Base-by-base conservation (phyloP, 2,797 vertebrate genomes). In the Vultur gryphus region DNA sequence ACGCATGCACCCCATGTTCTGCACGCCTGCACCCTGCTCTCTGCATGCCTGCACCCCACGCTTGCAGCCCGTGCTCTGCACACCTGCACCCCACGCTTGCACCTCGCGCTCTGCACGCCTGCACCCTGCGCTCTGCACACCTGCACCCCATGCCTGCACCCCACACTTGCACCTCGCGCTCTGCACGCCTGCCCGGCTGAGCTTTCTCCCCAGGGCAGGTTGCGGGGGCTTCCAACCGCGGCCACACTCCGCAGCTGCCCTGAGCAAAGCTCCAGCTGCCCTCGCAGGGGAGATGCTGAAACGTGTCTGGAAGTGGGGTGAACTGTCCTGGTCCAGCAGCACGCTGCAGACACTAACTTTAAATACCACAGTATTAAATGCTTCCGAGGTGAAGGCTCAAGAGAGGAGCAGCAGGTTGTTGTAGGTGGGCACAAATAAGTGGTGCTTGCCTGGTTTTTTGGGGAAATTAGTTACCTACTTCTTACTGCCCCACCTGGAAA, bases 31-130 rank as follows among this genome's bases (percentile, higher is more conserved):
- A 31, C 3, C 5, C 61, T 10, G 7, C 1, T 6, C 37, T 21
- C 31, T 57, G 51, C 17, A 11, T 3, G 3, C n/a, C 9, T 8
- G 35, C 62, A 31, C 3, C 5, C 61, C 19, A 10, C 0, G 2
- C 37, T 20, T 52, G 21, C 29, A 52, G 14, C 26, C 54, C 29
- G 15, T 6, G 13, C 31, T 16, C 39, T 20, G 61, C 64, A 66
- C 16, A 4, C 21, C 16, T n/a, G 20, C 64, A n/a, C 16, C 48
- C 26, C 17, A 11, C 4, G 3, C n/a, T 7, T 8, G 35, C 24
- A 28, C 14, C 54, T 44, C 8, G 7, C 1, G 9, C 37, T 20
- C 28, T 70, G 49, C 44, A 18, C 2, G 1, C 46, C 44, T 18
- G 62, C 62, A 31, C 3, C 5, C 61, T 52, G 23, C 23, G 13